These are phyloP conservation scores for Chromis chromis DNA, from an alignment of 2,797 vertebrate species.

Conservation along the genomic window DNA sequence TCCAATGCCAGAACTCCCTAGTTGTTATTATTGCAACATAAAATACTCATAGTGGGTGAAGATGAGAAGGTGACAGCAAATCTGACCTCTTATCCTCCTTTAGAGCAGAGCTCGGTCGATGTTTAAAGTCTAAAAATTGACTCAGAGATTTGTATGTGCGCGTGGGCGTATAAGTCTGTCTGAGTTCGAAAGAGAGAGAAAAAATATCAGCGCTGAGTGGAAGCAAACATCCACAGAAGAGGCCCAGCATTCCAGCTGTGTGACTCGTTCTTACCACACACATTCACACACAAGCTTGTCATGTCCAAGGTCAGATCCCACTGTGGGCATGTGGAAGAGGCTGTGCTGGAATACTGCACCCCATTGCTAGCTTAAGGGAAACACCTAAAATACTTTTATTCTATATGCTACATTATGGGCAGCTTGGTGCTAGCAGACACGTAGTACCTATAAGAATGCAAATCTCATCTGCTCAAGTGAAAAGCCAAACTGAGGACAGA, in stretches of 20 bases:
- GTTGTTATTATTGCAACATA: slow-evolving; percentile 16
- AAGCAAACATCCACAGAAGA: slow-evolving; percentile 62
- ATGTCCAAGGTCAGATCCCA: slow-evolving; percentile 62
- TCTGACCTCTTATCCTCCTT: slow-evolving; percentile 17
- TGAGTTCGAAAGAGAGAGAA: slow-evolving; percentile 39
- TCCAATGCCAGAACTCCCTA: slow-evolving; percentile 3
- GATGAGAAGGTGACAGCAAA: slow-evolving; percentile 7
- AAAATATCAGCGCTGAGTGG: slow-evolving; percentile 37
- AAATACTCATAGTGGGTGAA: slow-evolving; percentile 21
- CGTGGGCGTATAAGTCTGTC: slow-evolving; percentile 25
- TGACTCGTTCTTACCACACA: slow-evolving; percentile 58
- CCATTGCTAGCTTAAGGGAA: slow-evolving; percentile 12
- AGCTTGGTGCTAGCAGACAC: slow-evolving; percentile 3
- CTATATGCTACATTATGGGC: not conserved
- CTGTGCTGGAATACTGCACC: not conserved
- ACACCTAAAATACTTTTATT: slow-evolving; percentile 3
- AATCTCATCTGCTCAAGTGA: not conserved
- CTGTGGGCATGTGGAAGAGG: slow-evolving; percentile 50
- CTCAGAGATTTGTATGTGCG: slow-evolving; percentile 10
- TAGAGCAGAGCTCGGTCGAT: slow-evolving; percentile 6
- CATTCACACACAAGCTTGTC: slow-evolving; percentile 43
- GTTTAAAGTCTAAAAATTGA: slow-evolving; percentile 55
- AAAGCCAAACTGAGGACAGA: not conserved
- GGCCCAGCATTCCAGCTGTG: slow-evolving; percentile 76
- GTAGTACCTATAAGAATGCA: slow-evolving; percentile 13